Conservation (phyloP, 1,140 invertebrate genomes). For the Limonius californicus region DNA sequence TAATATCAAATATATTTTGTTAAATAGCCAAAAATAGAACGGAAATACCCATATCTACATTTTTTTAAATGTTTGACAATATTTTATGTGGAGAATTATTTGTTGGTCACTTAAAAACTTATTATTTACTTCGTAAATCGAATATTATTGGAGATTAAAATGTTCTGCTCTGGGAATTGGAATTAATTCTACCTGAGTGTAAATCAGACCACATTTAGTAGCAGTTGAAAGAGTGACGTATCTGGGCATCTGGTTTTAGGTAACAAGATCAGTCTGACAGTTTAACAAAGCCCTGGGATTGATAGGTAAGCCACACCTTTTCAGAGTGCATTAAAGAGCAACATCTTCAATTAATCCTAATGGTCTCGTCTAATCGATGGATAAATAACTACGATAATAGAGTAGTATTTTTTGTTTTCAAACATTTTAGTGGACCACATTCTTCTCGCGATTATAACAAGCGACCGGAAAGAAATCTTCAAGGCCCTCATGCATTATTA, state of each 20-base stretch:
- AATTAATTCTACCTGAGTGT: background rate
- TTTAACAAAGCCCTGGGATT: constrained; percentile 23
- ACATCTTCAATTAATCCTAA: constrained; percentile 26
- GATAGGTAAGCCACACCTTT: constrained; percentile 35
- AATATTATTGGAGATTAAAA: too few relatives aligned
- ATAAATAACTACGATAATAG: constrained; percentile 9
- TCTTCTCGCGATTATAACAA: background rate
- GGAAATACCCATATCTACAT: too few relatives aligned
- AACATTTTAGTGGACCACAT: background rate
- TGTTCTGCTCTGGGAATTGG: too few relatives aligned
- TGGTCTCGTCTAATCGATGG: constrained; percentile 11
- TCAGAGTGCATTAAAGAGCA: constrained; percentile 33
- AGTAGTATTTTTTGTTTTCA: background rate
- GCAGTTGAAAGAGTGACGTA: background rate
- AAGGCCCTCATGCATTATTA: too few relatives aligned
- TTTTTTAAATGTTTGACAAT: too few relatives aligned
- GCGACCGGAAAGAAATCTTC: too few relatives aligned
- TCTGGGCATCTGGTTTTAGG: constrained; percentile 8
- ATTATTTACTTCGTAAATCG: too few relatives aligned
- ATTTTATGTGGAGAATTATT: too few relatives aligned
- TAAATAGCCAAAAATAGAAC: too few relatives aligned
- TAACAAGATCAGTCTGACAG: constrained; percentile 29
- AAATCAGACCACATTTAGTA: background rate
- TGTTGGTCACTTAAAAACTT: too few relatives aligned
- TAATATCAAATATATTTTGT: too few relatives aligned